Percentiles rank a stretch among this genome's conserved stretches.
These are phyloP conservation scores for Coregonus clupeaformis DNA, from an alignment of 2,113 vertebrate species.

Conservation along the genomic window DNA sequence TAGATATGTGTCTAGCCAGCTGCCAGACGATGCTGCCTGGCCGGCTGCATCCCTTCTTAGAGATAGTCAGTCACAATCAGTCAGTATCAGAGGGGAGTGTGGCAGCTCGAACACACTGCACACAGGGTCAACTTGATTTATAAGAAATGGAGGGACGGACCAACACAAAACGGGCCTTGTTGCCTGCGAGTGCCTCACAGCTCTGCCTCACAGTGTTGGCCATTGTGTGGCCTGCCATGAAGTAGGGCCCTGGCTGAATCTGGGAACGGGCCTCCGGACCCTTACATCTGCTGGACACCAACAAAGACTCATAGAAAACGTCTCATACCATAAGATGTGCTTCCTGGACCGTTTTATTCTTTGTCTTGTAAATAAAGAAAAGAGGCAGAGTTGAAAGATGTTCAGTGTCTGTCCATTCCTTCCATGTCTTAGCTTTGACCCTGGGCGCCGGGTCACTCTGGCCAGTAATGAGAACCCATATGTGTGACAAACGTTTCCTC, in stretches of 20 bases:
- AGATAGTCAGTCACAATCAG: conserved; percentile 37
- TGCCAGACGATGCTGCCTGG: conserved; percentile 13
- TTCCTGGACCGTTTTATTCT: conserved; percentile 21
- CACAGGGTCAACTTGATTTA: conserved; percentile 35
- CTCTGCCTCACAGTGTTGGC: conserved; percentile 46
- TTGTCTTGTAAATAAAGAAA: conserved; percentile 22
- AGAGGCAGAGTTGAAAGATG: conserved; percentile 23
- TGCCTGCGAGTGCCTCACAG: conserved; percentile 26
- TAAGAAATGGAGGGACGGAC: conserved; percentile 25
- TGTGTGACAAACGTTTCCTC: conserved; percentile 21
- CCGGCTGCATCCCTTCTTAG: conserved; percentile 7
- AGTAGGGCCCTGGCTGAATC: conserved; percentile 5
- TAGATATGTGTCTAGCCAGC: conserved; percentile 8
- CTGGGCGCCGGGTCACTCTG: conserved; percentile 33
- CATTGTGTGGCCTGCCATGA: conserved; percentile 47
- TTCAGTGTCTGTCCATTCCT: conserved; percentile 38
- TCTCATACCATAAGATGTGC: conserved; percentile 36
- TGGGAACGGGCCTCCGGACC: conserved; percentile 24
- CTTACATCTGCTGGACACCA: conserved; percentile 43
- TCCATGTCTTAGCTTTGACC: conserved; percentile 37
- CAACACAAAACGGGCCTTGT: conserved; percentile 65
- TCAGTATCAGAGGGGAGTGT: background rate
- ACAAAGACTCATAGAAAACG: conserved; percentile 59
- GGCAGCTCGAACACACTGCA: background rate
- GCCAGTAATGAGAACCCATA: conserved; percentile 41